These are phyloP conservation scores for Drosophila virilis DNA, from an alignment of 1,140 invertebrate genomes.

Conservation along the genomic window DNA sequence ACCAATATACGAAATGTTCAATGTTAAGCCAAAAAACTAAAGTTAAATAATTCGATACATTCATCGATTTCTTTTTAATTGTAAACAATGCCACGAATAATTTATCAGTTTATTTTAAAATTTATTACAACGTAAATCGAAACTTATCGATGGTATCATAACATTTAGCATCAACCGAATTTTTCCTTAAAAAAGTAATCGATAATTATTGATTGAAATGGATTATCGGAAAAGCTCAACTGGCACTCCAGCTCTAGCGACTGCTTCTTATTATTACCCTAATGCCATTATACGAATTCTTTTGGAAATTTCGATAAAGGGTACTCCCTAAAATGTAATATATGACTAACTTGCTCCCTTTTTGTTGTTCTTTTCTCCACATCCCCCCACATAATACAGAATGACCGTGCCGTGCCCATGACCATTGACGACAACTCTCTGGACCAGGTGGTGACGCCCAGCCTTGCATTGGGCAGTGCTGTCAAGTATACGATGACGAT, in stretches of 20 bases:
- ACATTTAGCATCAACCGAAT: background rate
- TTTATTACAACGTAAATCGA: too few species aligned
- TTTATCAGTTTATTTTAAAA: too few species aligned
- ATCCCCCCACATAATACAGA: conserved; percentile 19
- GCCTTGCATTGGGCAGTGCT: background rate
- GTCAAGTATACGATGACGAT: conserved; percentile 51
- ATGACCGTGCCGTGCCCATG: conserved; percentile 45
- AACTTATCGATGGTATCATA: background rate
- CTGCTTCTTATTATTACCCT: background rate
- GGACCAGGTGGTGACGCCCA: conserved; percentile 22
- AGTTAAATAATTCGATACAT: too few species aligned
- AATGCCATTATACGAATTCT: background rate
- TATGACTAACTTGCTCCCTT: conserved; percentile 31
- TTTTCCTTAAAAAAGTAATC: background rate
- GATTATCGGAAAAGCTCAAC: background rate
- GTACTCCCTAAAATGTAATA: background rate
- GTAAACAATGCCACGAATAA: too few species aligned
- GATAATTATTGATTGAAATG: background rate
- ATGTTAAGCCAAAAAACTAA: background rate
- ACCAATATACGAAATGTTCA: background rate
- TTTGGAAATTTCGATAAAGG: conserved; percentile 4
- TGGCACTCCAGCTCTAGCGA: background rate
- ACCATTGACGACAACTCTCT: conserved; percentile 62
- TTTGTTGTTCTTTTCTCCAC: conserved; percentile 4
- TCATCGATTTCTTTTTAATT: too few species aligned